Percentiles rank a stretch among this genome's conserved stretches.
phyloP scores from a whole-genome alignment of 2,888 invertebrate genomes.

The Ichneumoninae sp. region DNA sequence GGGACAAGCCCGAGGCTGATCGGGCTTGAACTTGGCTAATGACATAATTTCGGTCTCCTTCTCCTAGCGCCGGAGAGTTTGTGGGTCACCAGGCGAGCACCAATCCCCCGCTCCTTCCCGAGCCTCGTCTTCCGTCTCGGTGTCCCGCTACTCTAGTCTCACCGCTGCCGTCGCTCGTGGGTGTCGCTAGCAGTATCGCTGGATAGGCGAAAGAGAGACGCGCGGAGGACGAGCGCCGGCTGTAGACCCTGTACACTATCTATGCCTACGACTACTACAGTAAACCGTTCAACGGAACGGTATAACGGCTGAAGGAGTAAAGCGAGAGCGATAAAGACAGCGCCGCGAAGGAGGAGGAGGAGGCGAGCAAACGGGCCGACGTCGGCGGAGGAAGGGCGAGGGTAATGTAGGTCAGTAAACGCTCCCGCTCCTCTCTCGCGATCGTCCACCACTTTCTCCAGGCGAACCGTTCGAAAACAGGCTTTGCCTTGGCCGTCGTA shows the following conservation, averaged over 20 bases:
- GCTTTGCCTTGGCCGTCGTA: slow-evolving; percentile 72
- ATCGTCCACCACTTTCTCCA: slow-evolving; percentile 80
- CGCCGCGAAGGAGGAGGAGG: slow-evolving; percentile 18
- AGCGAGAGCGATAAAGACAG: slow-evolving; percentile 63
- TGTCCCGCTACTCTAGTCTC: slow-evolving; percentile 58
- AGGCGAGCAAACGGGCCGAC: slow-evolving; percentile 60
- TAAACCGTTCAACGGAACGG: slow-evolving; percentile 49
- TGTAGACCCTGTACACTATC: slow-evolving; percentile 22
- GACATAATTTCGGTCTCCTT: slow-evolving; percentile 64
- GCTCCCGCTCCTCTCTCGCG: slow-evolving; percentile 64
- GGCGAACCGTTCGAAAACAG: slow-evolving; percentile 82
- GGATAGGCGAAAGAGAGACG: slow-evolving; percentile 35
- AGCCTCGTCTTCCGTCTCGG: slow-evolving; percentile 35
- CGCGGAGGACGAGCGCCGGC: slow-evolving; percentile 27
- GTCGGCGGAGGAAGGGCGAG: slow-evolving; percentile 69
- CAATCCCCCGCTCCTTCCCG: slow-evolving; percentile 36
- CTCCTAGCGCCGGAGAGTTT: slow-evolving; percentile 55
- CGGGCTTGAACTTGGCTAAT: slow-evolving; percentile 64
- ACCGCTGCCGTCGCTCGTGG: slow-evolving; percentile 30
- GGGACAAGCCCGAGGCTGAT: slow-evolving; percentile 42
- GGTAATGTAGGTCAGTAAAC: slow-evolving; percentile 84
- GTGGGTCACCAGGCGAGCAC: slow-evolving; percentile 60
- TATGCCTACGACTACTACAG: slow-evolving; percentile 17
- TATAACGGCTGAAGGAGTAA: slow-evolving; percentile 71
- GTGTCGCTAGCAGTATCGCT: slow-evolving; percentile 39